Conservation (phyloP, 2,888 invertebrate genomes). For the Hirtodrosophila trivittata region DNA sequence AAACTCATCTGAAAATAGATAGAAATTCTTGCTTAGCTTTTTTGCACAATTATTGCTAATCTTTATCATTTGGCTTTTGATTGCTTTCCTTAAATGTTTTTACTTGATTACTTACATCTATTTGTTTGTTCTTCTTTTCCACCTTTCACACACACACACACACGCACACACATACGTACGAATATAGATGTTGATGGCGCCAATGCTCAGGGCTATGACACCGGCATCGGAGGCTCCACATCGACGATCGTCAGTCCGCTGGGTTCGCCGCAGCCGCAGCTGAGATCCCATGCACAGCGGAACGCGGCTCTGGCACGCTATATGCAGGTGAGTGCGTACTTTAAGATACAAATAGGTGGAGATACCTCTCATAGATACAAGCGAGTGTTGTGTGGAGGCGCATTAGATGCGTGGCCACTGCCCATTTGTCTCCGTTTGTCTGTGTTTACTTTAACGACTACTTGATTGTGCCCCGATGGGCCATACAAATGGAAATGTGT, state of each 20-base stretch:
- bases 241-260: conserved; percentile 84
- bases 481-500: conserved; percentile 30
- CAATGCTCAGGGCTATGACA: conserved; percentile 84
- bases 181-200: conserved; percentile 81
- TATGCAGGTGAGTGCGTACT: conserved; percentile 86
- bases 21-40: too few relatives aligned
- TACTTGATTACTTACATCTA: conserved; percentile 15
- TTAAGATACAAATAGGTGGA: conserved; percentile 33
- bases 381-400: conserved; percentile 22
- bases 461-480: conserved; percentile 59
- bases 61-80: not conserved
- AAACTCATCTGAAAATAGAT: too few relatives aligned
- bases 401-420: conserved; percentile 32
- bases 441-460: conserved; percentile 65
- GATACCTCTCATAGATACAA: conserved; percentile 17
- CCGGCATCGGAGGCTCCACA: conserved; percentile 84
- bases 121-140: conserved; percentile 3
- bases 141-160: not conserved
- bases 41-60: conserved; percentile 13
- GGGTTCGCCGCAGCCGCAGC: conserved; percentile 85
- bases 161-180: conserved; percentile 3
- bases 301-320: conserved; percentile 87
- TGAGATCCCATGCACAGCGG: conserved; percentile 86
- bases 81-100: conserved; percentile 16
- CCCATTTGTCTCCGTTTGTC: conserved; percentile 30